These are phyloP conservation scores for Leucoraja erinaceus DNA, from an alignment of 2,113 vertebrate genomes.

Conservation along the genomic window DNA sequence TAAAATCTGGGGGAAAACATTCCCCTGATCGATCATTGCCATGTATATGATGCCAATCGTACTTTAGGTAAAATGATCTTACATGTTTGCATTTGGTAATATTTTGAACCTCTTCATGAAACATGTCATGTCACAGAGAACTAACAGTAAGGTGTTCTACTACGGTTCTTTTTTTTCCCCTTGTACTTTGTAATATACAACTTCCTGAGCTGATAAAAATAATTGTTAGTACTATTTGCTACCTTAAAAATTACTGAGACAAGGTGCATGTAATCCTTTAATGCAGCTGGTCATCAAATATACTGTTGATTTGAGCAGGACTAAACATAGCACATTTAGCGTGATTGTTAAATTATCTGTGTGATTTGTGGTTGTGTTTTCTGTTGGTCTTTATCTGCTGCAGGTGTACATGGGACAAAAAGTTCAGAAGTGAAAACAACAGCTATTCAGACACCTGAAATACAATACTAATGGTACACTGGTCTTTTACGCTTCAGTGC, in stretches of 20 bases:
- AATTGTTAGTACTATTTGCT: neutral
- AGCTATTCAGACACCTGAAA: constrained; percentile 42
- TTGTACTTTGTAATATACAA: neutral
- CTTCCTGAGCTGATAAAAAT: neutral
- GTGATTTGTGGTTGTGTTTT: constrained; percentile 50
- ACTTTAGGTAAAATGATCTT: neutral
- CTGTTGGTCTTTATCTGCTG: constrained; percentile 47
- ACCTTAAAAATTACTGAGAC: neutral
- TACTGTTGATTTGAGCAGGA: neutral
- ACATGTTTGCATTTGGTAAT: constrained; percentile 48
- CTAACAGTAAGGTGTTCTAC: constrained; percentile 47
- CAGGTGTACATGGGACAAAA: constrained; percentile 47
- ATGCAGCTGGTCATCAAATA: neutral
- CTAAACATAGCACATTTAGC: constrained; percentile 42
- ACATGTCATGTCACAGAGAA: constrained; percentile 40
- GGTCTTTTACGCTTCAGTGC: constrained; percentile 43
- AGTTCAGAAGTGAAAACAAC: constrained; percentile 47
- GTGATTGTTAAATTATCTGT: constrained; percentile 49
- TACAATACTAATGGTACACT: constrained; percentile 43
- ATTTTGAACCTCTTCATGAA: constrained; percentile 49
- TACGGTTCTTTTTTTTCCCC: constrained; percentile 41
- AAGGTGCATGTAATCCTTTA: neutral
- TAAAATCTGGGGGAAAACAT: neutral
- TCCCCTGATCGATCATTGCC: neutral
- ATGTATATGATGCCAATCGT: neutral